phyloP scores from a whole-genome alignment of 2,888 invertebrate species.

The Agrochola lota region DNA sequence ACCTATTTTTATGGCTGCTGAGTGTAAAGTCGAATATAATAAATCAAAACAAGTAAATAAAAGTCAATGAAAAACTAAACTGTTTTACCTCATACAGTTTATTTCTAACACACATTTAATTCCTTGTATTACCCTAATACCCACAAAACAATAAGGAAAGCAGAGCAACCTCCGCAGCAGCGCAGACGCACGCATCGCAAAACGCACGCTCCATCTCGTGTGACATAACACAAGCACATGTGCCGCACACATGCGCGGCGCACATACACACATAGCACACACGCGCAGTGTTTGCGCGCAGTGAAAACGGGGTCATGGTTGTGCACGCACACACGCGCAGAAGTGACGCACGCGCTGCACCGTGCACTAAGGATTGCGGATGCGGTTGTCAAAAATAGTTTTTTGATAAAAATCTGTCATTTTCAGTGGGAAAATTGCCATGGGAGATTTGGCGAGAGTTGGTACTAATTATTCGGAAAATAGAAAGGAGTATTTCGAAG shows the following conservation, averaged over 20 bases:
- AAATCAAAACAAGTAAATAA: conserved; percentile 14
- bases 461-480: background rate
- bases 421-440: background rate
- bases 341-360: conserved; percentile 69
- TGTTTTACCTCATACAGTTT: background rate
- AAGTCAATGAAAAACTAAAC: conserved; percentile 22
- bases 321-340: conserved; percentile 71
- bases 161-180: conserved; percentile 53
- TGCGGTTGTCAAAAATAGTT: conserved; percentile 66
- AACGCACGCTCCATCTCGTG: conserved; percentile 71
- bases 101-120: conserved; percentile 27
- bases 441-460: background rate
- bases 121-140: conserved; percentile 6
- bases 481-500: background rate
- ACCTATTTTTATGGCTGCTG: conserved; percentile 28
- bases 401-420: conserved; percentile 15
- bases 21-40: conserved; percentile 11
- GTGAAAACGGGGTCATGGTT: conserved; percentile 87
- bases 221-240: conserved; percentile 80
- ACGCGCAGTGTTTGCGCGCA: conserved; percentile 71
- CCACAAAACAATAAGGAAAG: conserved; percentile 46
- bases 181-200: conserved; percentile 48
- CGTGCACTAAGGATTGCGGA: conserved; percentile 77
- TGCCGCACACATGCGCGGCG: conserved; percentile 63
- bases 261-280: conserved; percentile 45